phyloP scores from a whole-genome alignment of 2,797 vertebrate genomes.

The Ispidina lecontei region DNA sequence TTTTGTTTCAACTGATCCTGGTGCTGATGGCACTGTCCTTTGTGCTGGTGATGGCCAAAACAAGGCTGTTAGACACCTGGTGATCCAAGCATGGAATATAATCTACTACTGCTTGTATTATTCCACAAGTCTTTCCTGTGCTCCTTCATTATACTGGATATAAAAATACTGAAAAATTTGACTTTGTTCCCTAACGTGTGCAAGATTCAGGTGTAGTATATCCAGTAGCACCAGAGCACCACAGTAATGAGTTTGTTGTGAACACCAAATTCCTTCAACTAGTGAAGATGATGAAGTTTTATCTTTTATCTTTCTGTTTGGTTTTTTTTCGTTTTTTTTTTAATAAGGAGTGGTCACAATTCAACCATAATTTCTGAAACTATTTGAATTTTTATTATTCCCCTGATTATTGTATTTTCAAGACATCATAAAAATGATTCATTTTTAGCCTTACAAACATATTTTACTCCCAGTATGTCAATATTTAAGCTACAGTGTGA shows the following conservation, averaged over 20 bases:
- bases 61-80: neutral
- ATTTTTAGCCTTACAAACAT: neutral
- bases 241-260: neutral
- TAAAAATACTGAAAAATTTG: neutral
- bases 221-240: neutral
- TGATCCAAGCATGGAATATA: neutral
- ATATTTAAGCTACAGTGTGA: neutral
- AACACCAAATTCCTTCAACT: neutral
- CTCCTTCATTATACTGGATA: neutral
- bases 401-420: neutral
- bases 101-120: slow-evolving; percentile 12
- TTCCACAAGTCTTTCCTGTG: neutral
- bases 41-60: neutral
- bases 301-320: no score
- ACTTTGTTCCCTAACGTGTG: neutral
- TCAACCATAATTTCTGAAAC: neutral
- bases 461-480: neutral
- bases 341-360: neutral
- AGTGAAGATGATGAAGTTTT: neutral
- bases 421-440: neutral
- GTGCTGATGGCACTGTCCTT: neutral
- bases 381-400: neutral
- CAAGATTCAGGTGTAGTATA: neutral
- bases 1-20: neutral
- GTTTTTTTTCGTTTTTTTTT: neutral